Evolutionary conservation across 2,888 invertebrate genomes (phyloP), one percentile per base, ranked within the genome.

Genomic region (Acheta domesticus): DNA sequence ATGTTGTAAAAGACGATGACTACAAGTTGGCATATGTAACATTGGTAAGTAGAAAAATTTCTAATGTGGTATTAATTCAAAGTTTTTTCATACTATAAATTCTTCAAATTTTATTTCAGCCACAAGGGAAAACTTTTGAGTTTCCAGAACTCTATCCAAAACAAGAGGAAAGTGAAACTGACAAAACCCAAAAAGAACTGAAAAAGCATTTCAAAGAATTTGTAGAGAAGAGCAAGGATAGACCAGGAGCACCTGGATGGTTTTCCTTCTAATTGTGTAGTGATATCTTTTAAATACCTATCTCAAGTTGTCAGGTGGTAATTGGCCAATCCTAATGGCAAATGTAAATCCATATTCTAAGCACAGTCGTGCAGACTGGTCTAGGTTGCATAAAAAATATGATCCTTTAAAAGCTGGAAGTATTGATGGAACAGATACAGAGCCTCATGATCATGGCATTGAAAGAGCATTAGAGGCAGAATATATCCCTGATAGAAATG

Each of bases 391-490:
- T 11, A 91, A 89, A 84, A 85, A 86, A 19, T 96, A 96, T 84
- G 91, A 96, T 86, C 95, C 96, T 0, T 88, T 96, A 79, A 92
- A 92, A 88, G 92, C 93, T 80, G 96, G 95, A 12, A 96, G 96
- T 80, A 96, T 96, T 77, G 96, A 96, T 87, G 93, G 95, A 84
- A 96, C 95, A 0, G 96, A 96, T 85, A 90, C 89, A 0, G 91
- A 91, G 80, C 94, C 96, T 0, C 96, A 96, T 84, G 96, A 96
- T 85, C 91, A 89, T 82, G 96, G 90, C 2, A 89, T 96, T 23
- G 85, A 91, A 19, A 88, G 95, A 83, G 96, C 96, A 0, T 85
- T 93, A 75, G 87, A 89, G 83, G 89, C 93, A 0, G 89, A 90
- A 80, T 94, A 94, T 83, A 86, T 87, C 12, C 91, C 93, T 11